Percentiles rank a stretch among this genome's conserved stretches.
Conservation (phyloP, 2,113 vertebrate species). For the Aptenodytes patagonicus region DNA sequence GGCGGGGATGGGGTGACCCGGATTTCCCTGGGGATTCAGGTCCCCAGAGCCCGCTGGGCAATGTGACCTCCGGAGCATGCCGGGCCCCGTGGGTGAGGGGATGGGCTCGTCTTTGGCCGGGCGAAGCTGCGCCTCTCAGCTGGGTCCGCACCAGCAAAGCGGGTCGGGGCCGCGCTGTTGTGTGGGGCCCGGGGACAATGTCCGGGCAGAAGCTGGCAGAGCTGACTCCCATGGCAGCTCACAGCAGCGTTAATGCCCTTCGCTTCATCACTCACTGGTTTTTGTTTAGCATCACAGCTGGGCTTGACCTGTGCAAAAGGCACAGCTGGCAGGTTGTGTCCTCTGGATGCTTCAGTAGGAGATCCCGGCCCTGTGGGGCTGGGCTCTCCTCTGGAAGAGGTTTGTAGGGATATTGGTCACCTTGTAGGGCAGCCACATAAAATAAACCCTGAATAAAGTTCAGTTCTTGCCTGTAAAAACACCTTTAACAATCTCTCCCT, state of each 20-base stretch:
- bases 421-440: neutral
- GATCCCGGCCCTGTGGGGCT: neutral
- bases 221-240: neutral
- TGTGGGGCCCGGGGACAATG: neutral
- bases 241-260: neutral
- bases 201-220: neutral
- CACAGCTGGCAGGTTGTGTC: neutral
- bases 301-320: neutral
- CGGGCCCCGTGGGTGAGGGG: neutral
- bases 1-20: too few relatives aligned
- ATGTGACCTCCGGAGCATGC: too few relatives aligned
- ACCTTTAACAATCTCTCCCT: neutral
- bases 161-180: neutral
- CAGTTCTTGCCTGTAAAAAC: neutral
- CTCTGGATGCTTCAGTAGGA: neutral
- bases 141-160: neutral
- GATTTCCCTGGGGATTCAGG: neutral
- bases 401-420: neutral
- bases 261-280: neutral
- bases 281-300: neutral
- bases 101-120: neutral
- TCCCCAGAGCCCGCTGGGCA: neutral
- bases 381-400: neutral
- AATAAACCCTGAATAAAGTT: neutral
- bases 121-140: neutral